Evolutionary conservation across 2,888 invertebrate species (phyloP), one percentile per base, ranked within the genome.

Genomic region (Erannis defoliaria): DNA sequence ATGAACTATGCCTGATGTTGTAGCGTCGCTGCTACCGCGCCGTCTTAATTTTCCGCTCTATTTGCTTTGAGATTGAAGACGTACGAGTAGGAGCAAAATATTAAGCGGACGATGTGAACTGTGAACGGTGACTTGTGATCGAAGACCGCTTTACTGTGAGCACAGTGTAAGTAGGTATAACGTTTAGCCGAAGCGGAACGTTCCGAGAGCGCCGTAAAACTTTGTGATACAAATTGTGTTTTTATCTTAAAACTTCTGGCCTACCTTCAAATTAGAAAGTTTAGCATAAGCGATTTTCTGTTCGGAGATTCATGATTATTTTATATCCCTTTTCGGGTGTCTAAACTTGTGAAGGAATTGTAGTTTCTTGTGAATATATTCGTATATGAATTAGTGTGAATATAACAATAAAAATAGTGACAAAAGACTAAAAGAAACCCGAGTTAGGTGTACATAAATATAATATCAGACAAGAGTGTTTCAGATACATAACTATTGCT

Each of bases 351-450:
- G 73, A 81, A 77, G 78, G 77, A 81, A 81, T 80, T 77, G 79
- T 86, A 88, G 80, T 76, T 77, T 81, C 77, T 77, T 81, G 81
- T 83, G 82, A 84, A 81, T 81, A 80, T 83, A 83, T 75, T 82
- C 74, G 73, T 82, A 80, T 71, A 61, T 77, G 67, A 63, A 62
- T 61, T 64, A 67, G 65, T 80, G 91, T 91, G 90, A 89, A 90
- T 90, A 90, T 86, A 87, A 89, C 86, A 89, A 88, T 90, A 90
- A 89, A 74, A 84, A 9, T 88, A 89, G 85, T 84, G 81, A 82
- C 73, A 85, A 82, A 87, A 85, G 84, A 87, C 85, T 85, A 81
- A 81, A 74, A 77, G 79, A 80, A 78, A 79, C 73, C 74, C 74
- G 75, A 70, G 77, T 76, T 84, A 84, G 78, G 67, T 87, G 85